Conservation (phyloP, 2,113 vertebrate species). For the Platysternon megacephalum region DNA sequence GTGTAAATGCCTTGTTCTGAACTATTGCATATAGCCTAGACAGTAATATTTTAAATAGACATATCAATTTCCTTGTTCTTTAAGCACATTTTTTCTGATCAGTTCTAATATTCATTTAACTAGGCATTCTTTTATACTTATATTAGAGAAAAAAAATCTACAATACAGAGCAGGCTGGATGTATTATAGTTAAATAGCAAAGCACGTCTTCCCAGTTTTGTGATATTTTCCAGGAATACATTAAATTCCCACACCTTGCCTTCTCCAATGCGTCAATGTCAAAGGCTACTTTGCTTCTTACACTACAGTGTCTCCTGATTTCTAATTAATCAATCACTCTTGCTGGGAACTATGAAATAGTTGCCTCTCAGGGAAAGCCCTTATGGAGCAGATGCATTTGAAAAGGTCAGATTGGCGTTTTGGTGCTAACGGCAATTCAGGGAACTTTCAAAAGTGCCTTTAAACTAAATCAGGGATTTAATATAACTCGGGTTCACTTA, state of each 20-base stretch:
- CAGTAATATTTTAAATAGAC: neutral
- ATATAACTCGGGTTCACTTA: neutral
- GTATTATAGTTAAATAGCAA: neutral
- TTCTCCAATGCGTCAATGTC: neutral
- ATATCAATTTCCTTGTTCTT: neutral
- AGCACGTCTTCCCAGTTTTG: neutral
- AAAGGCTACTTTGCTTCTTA: neutral
- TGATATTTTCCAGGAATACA: neutral
- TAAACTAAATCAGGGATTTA: neutral
- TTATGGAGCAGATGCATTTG: neutral
- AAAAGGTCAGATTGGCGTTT: neutral
- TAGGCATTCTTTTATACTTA: neutral
- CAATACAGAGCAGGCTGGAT: neutral
- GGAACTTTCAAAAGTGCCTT: neutral
- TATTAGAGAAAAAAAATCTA: neutral
- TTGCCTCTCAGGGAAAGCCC: neutral
- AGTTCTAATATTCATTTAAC: neutral
- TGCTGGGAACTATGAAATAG: neutral
- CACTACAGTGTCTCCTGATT: neutral
- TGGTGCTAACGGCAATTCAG: neutral
- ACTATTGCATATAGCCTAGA: neutral
- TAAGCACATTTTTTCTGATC: neutral
- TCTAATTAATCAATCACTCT: neutral
- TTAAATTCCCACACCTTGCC: neutral
- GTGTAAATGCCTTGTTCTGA: neutral